Evolutionary conservation across 2,113 vertebrate species (phyloP).

Genomic region (Copsychus sechellarum): DNA sequence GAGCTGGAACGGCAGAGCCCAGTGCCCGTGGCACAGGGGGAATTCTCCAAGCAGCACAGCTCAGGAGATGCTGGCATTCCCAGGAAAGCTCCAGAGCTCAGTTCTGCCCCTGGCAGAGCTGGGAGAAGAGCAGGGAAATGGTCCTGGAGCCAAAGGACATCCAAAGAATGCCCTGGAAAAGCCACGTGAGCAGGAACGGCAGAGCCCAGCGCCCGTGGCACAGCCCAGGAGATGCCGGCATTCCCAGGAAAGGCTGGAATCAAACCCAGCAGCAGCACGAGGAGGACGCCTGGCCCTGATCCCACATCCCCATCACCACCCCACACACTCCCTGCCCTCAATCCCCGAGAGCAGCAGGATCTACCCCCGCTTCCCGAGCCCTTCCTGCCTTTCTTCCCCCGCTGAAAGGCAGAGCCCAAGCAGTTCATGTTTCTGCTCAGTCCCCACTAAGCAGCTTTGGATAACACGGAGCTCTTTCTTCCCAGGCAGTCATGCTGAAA

Average conservation of each 20-base stretch:
- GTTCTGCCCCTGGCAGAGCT: too few relatives aligned
- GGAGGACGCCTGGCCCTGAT: not conserved
- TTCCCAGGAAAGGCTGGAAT: not conserved
- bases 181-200: rapidly evolving
- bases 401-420: slow-evolving; percentile 32
- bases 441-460: slow-evolving; percentile 55
- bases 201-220: not conserved
- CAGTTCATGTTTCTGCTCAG: slow-evolving; percentile 57
- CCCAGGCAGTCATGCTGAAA: slow-evolving; percentile 82
- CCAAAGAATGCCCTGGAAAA: not conserved
- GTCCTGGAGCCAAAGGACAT: not conserved
- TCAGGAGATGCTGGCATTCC: too few relatives aligned
- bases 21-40: too few relatives aligned
- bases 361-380: not conserved
- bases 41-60: too few relatives aligned
- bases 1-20: too few relatives aligned
- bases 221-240: not conserved
- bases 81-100: too few relatives aligned
- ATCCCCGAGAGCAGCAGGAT: not conserved
- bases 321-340: not conserved
- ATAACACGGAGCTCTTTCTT: slow-evolving; percentile 86
- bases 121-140: too few relatives aligned
- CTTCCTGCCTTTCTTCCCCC: not conserved
- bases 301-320: not conserved
- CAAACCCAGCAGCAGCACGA: not conserved